Base-by-base conservation (phyloP, 2,113 vertebrate species). In the Archocentrus centrarchus region DNA sequence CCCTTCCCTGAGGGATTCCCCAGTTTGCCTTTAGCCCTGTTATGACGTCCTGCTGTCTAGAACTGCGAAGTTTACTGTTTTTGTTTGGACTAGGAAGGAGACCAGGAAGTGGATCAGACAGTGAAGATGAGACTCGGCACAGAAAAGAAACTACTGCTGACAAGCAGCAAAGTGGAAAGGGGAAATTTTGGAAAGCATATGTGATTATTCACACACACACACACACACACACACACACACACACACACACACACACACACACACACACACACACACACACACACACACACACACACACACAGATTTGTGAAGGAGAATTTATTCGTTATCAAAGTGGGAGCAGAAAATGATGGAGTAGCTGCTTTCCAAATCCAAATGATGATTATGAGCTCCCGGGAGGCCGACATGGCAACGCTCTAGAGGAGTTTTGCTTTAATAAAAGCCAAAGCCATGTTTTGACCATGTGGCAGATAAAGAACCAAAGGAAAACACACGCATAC, bases 81-180 rank as follows among this genome's bases (percentile, higher is more conserved):
- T 80, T 77, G 70, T 87, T 84, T 79, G 84, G 87, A 84, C 57
- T 61, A 11, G 44, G 47, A 64, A 59, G 61, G 84, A 86, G 86
- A 91, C 81, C 87, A 81, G 91, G 87, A 93, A 92, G 85, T 73
- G 61, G 87, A 89, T 39, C 85, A 94, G 93, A 94, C 93, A 77
- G 47, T 41, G 55, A 83, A 83, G 86, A 89, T 63, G 80, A 92
- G 85, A 91, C 86, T 90, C 82, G 76, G 80, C 87, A 82, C 58
- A 91, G 83, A 89, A 86, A 61, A 84, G 50, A 82, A 86, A 81
- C 68, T 83, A 87, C 61, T 61, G 84, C 80, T 77, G 86, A 89
- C 87, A 75, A 61, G 44, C 41, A 61, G 53, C 30, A 2, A 60
- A 58, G 64, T 70, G 85, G 83, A 79, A 86, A 82, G 73, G 59